Evolutionary conservation across 2,888 invertebrate species (phyloP), one percentile per base, ranked within the genome.

Genomic region (Napeogenes sylphis): DNA sequence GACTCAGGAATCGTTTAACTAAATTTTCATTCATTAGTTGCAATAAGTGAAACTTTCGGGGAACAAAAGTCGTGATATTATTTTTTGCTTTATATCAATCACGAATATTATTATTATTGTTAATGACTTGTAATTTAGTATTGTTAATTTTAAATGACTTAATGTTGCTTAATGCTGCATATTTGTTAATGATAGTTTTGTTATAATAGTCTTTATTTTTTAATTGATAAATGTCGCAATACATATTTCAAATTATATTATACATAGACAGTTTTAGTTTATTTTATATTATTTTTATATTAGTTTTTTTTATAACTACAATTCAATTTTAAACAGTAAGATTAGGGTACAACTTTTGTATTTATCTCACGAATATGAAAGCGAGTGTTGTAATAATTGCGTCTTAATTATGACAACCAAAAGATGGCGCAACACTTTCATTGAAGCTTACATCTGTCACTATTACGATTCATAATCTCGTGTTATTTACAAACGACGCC

Each of bases 391-490:
- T 77, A 84, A 84, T 84, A 85, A 87, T 83, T 77, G 75, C 74
- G 71, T 74, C 74, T 73, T 74, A 71, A 75, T 75, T 73, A 73
- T 72, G 72, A 71, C 70, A 74, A 68, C 68, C 70, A 72, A 74
- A 77, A 74, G 75, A 76, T 85, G 80, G 71, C 78, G 85, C 80
- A 85, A 86, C 76, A 76, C 82, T 82, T 81, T 84, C 81, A 74
- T 82, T 73, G 59, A 66, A 63, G 63, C 66, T 62, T 55, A 65
- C 63, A 62, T 42, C 53, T 55, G 66, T 69, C 64, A 68, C 68
- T 72, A 70, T 70, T 70, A 72, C 67, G 66, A 63, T 59, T 64
- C 62, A 64, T 68, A 65, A 70, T 71, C 67, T 67, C 66, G 55
- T 70, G 66, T 68, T 67, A 72, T 71, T 75, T 72, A 73, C 73